Base-by-base conservation (phyloP, 1,140 invertebrate genomes). In the Polypedilum pembai region DNA sequence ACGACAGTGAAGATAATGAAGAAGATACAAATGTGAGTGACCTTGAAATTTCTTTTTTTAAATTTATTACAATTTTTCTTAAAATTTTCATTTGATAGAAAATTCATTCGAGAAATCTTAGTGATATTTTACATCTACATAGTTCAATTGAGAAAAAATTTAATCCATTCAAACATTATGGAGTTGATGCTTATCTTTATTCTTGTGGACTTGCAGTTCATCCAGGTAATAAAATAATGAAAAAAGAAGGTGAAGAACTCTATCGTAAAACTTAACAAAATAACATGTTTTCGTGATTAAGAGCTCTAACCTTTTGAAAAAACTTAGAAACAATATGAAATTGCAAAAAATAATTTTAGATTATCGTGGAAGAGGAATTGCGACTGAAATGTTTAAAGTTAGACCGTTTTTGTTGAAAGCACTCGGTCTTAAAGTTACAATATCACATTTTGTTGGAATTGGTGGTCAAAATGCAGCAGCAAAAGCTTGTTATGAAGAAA, bases 351-450 rank as follows among this genome's bases (percentile, higher is more conserved):
- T 33, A 5, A 3, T 33, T 33, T 3, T 33, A 33, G 79, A 78
- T 15, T 81, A 82, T 73, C 75, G 83, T 7, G 83, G 84, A 15
- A 83, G 84, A 78, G 84, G 84, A 75, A 82, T 85, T 12, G 84
- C 83, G 0, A 81, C 79, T 21, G 80, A 80, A 75, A 76, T 85
- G 0, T 79, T 85, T 41, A 82, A 79, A 75, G 81, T 80, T 1
- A 83, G 83, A 83, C 3, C 17, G 1, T 3, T 10, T 4, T 21
- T 69, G 5, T 20, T 69, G 4, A 69, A 69, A 21, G 17, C 15
- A 2, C 10, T 69, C 1, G 20, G 18, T 18, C 10, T 69, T 8
- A 69, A 69, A 69, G 65, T 69, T 0, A 7, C 65, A 5, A 20
- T 10, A 4, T 20, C 65, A 20, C 17, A 18, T 69, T 69, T 69